Base-by-base conservation (phyloP, 1,140 invertebrate species). In the Cotesia glomerata region DNA sequence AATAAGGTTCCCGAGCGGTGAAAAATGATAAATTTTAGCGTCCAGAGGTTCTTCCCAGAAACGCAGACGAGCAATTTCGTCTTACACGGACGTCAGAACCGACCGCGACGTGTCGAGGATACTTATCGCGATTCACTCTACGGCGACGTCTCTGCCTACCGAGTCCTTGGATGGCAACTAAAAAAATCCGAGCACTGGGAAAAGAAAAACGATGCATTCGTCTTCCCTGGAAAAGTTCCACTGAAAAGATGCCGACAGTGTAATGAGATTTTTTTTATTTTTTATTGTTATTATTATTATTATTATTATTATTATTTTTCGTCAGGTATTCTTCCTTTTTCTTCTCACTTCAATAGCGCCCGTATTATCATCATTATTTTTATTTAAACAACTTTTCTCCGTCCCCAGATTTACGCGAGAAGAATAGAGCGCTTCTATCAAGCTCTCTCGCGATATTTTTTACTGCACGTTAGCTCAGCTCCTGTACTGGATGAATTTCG, bases 61-160 rank as follows among this genome's bases (percentile, higher is more conserved):
- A 18, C 14, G 32, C 36, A 59, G 67, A 69, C 54, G 54, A 69
- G 34, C 32, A 69, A 61, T 69, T 69, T 69, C 59, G 34, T 35
- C 35, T 34, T 56, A 34, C 56, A 36, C 56, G 35, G 35, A 36
- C 14, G 66, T 68, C 26, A 70, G 52, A 62, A n/a, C 36, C 58
- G 68, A 70, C 68, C 68, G 58, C 68, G 68, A 62, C 68, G 68
- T 71, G 69, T 71, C 61, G 34, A 64, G 69, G 34, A 62, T 71
- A 64, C 61, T 71, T 71, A 71, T 71, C 61, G 61, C 69, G 59
- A 49, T 63, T 63, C 61, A 63, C 61, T 63, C 61, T 32, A 63
- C 61, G 61, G 3, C 61, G 61, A 63, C 61, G 61, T 34, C 61
- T 63, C 11, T 63, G 26, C 61, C 61, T n/a, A n/a, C 61, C 5